Evolutionary conservation across 2,888 invertebrate species (phyloP), one percentile per base, ranked within the genome.

Genomic region (Melikaiella ostensackeni): DNA sequence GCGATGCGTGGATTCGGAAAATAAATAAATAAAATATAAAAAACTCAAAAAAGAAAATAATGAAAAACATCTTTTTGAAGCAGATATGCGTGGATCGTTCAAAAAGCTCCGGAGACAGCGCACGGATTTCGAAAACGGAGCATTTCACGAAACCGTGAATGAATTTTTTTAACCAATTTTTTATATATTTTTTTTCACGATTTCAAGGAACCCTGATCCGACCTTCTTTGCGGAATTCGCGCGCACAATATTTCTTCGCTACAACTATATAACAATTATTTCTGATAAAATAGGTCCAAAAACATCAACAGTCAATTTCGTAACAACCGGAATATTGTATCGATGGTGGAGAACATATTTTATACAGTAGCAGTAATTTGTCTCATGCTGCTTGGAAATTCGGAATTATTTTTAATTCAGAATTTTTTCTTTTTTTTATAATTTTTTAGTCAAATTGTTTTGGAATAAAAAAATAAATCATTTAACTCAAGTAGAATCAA

Each of bases 251-350:
- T 38, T 70, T 76, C 74, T 64, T 79, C 74, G 80, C 80, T 76
- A 79, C 76, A 83, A 83, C 81, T 85, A 85, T 78, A 86, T 88
- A 87, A 88, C 87, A 88, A 86, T 84, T 82, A 82, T 83, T 86
- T 84, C 74, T 83, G 83, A 82, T 85, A 84, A 77, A 87, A 81
- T 85, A 82, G 75, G 77, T 81, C 66, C 70, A 82, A 75, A 82
- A 81, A 83, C 30, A 84, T 85, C 83, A 86, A 87, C 83, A 86
- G 75, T 77, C 78, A 79, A 83, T 83, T 84, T 82, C 80, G 78
- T 85, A 87, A 87, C 85, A 87, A 86, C 83, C 83, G 84, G 82
- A 81, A 85, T 84, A 82, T 82, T 83, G 75, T 82, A 78, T 73
- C 80, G 81, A 75, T 80, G 70, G 76, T 79, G 79, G 78, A 76